These are phyloP conservation scores for Calosoma granatense DNA, from an alignment of 1,140 invertebrate species.

Conservation along the genomic window DNA sequence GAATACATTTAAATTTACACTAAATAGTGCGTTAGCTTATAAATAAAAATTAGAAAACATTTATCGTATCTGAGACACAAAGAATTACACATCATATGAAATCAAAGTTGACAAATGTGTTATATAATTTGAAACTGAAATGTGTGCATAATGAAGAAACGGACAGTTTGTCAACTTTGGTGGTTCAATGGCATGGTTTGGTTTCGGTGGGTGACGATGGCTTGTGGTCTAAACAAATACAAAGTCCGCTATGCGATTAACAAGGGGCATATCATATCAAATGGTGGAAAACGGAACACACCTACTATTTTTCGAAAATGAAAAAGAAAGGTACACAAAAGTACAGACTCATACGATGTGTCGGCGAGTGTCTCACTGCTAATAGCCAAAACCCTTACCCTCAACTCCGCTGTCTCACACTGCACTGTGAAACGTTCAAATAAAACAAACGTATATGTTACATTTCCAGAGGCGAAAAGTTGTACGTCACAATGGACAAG, in stretches of 20 bases:
- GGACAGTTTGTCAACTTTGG: neutral
- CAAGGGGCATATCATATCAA: neutral
- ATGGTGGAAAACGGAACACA: neutral
- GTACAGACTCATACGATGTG: neutral
- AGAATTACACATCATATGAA: too few species aligned
- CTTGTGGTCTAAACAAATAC: neutral
- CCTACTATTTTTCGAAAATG: neutral
- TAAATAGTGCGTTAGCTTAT: too few species aligned
- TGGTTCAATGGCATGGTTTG: neutral
- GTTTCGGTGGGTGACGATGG: neutral
- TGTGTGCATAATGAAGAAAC: too few species aligned
- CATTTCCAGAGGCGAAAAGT: slow-evolving; percentile 66
- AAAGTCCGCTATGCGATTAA: neutral
- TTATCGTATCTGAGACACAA: too few species aligned
- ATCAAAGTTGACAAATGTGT: too few species aligned
- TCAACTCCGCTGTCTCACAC: too few species aligned
- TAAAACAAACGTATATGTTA: too few species aligned
- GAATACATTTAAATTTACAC: too few species aligned
- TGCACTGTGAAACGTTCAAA: too few species aligned
- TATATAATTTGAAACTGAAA: too few species aligned
- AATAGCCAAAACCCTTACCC: neutral
- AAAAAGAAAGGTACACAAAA: neutral
- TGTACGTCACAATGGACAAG: slow-evolving; percentile 72
- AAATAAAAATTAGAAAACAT: too few species aligned
- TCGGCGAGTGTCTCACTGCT: neutral